phyloP scores from a whole-genome alignment of 2,113 vertebrate genomes.

The Trogon melanurus region DNA sequence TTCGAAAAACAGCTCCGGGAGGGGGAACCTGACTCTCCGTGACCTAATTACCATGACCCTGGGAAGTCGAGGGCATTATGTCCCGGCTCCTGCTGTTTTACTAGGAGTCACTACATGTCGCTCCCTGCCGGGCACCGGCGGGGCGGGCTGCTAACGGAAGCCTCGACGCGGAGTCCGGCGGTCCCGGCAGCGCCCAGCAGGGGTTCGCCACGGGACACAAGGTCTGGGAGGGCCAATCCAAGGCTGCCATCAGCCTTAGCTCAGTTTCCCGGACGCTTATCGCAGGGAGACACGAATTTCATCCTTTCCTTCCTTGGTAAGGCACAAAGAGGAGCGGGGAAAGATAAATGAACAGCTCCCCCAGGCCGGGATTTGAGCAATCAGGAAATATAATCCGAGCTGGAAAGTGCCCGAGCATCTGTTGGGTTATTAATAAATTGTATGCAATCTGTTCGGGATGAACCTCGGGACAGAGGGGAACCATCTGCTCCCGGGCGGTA shows the following conservation, averaged over 20 bases:
- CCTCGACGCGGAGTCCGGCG: rapidly evolving
- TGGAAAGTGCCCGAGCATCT: conserved; percentile 63
- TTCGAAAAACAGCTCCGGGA: background rate
- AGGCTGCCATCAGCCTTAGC: background rate
- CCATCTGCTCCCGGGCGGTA: conserved; percentile 53
- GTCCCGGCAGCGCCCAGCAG: rapidly evolving
- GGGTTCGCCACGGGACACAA: rapidly evolving
- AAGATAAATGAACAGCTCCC: conserved; percentile 28
- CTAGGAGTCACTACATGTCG: background rate
- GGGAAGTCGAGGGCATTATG: background rate
- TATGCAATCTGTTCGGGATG: conserved; percentile 61
- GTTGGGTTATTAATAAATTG: conserved; percentile 74
- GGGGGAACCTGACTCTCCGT: background rate
- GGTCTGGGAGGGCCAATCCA: background rate
- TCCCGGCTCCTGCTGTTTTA: background rate
- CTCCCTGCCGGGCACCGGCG: background rate
- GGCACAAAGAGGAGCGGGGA: background rate
- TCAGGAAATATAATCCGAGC: conserved; percentile 62
- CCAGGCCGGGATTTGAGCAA: conserved; percentile 39
- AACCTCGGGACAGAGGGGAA: background rate
- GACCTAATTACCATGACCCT: background rate
- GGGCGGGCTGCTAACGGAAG: background rate
- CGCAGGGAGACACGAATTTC: rapidly evolving
- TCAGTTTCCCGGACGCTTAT: background rate
- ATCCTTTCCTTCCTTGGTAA: background rate